Evolutionary conservation across 2,113 vertebrate genomes (phyloP).

Genomic region (Corythaeola cristata): DNA sequence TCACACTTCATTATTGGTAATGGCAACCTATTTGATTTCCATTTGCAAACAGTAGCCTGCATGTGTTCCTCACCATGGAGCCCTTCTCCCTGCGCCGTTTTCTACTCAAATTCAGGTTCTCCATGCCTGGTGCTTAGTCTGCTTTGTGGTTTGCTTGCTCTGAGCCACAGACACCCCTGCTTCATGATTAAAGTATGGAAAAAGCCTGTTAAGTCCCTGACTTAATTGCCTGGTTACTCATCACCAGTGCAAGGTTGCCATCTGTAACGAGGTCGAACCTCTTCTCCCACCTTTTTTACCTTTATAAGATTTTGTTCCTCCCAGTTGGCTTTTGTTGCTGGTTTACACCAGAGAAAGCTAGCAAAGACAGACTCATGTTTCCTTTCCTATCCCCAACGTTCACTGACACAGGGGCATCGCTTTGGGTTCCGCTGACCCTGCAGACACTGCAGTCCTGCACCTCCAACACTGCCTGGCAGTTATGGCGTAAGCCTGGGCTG

Average conservation of each 20-base stretch:
- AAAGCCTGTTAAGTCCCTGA: conserved; percentile 3
- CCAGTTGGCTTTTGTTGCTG: neutral
- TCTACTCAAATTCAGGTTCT: neutral
- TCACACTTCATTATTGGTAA: conserved; percentile 59
- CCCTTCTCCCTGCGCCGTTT: rapidly evolving
- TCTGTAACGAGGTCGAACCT: neutral
- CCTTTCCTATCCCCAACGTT: neutral
- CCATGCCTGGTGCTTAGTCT: neutral
- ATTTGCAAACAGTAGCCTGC: conserved; percentile 33
- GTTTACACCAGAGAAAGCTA: neutral
- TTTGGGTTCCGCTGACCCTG: neutral
- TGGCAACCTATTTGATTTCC: conserved; percentile 48
- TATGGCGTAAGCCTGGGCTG: rapidly evolving
- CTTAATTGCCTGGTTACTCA: neutral
- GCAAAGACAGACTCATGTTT: neutral
- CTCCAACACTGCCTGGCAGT: neutral
- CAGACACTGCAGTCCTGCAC: rapidly evolving
- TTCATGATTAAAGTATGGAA: conserved; percentile 10
- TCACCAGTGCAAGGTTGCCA: neutral
- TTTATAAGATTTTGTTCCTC: neutral
- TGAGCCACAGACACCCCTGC: neutral
- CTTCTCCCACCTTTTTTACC: neutral
- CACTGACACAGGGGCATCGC: neutral
- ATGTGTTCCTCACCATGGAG: neutral
- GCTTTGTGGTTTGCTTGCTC: neutral